Evolutionary conservation across 2,113 vertebrate genomes (phyloP), one percentile per base, ranked within the genome.

Genomic region (Xiphophorus hellerii): DNA sequence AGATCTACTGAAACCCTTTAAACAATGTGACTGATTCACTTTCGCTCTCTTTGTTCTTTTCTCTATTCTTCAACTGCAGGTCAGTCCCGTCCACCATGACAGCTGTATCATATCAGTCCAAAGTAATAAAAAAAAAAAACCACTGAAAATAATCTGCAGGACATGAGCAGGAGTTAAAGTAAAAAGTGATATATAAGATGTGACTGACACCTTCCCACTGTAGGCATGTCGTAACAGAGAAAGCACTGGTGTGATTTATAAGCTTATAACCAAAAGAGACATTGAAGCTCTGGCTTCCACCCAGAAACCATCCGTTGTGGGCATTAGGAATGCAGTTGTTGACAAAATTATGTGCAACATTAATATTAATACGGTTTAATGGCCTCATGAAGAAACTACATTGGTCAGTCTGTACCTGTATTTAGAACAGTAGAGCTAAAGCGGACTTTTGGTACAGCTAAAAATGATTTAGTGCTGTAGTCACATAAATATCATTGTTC

Each of bases 141-240:
- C 17, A 11, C 5, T 48, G 65, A 80, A 63, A 13, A 17, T 6
- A 15, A 3, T 29, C 2, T 29, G 63, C n/a, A 78, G 73, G 76
- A 84, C 81, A 84, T 68, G 66, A 44, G 27, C 0, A 14, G 44
- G 37, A 29, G 66, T 48, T 48, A 48, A 44, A 48, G 27, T 48
- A 9, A 30, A 5, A 68, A 31, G 66, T 39, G 65, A 13, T 29
- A 28, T 28, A 27, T 42, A 37, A 66, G 35, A 42, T 29, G 30
- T 11, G 14, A 29, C 14, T 68, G 66, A 48, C 66, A 51, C 66
- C 39, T 68, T 48, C 30, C 39, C 44, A 48, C 39, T 29, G 66
- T 15, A 68, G 66, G 27, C 66, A 48, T 68, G 66, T 48, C 66
- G 48, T 17, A 29, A 27, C 66, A 30, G 4, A 68, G 39, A 30